These are phyloP conservation scores for Macaca nemestrina DNA, from an alignment of 2,113 vertebrate genomes.

Conservation along the genomic window DNA sequence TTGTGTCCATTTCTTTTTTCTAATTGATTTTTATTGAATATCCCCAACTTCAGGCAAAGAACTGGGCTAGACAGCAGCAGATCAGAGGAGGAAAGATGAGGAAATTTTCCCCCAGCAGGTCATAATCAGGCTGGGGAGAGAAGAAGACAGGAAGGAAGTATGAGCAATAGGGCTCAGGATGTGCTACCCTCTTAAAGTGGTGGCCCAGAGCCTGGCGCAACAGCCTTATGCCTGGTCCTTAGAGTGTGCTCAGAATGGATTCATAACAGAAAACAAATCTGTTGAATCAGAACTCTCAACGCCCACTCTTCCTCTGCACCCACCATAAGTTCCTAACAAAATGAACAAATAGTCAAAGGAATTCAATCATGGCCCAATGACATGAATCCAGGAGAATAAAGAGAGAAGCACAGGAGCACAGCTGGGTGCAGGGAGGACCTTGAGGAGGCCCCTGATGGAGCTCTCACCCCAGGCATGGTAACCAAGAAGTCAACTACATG, in stretches of 20 bases:
- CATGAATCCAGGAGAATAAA: background rate
- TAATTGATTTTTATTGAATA: conserved; percentile 23
- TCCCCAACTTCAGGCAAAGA: background rate
- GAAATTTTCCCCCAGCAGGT: background rate
- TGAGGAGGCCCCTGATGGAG: accelerated
- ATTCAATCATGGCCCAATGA: background rate
- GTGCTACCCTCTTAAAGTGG: accelerated
- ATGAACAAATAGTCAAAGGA: background rate
- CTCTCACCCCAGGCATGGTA: background rate
- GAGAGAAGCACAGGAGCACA: background rate
- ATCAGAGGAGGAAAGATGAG: background rate
- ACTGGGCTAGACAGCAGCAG: background rate
- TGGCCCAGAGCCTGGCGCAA: background rate
- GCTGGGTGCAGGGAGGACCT: background rate
- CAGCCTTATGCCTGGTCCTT: background rate
- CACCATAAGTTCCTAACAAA: background rate
- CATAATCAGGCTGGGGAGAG: background rate
- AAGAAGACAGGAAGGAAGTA: background rate
- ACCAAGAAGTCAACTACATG: background rate
- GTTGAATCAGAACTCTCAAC: background rate
- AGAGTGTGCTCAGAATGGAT: background rate
- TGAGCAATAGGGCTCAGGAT: background rate
- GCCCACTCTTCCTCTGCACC: background rate
- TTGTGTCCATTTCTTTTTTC: background rate
- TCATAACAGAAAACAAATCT: background rate